phyloP scores from a whole-genome alignment of 2,113 vertebrate species.

The Erinaceus europaeus region DNA sequence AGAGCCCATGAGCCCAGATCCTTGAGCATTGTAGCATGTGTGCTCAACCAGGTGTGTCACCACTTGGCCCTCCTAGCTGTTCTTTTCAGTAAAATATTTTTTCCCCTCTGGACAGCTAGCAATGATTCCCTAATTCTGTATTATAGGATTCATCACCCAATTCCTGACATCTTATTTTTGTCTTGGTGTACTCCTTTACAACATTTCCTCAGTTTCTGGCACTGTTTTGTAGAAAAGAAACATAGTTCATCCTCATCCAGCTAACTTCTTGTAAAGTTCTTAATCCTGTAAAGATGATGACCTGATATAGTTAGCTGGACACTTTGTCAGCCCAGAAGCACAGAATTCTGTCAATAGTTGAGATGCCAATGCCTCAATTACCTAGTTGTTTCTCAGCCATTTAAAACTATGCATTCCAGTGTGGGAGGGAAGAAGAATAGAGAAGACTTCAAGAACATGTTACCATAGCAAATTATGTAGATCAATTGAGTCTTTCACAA shows the following conservation, averaged over 20 bases:
- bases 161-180: too few relatives aligned
- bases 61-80: too few relatives aligned
- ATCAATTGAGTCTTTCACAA: not conserved
- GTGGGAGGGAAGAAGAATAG: not conserved
- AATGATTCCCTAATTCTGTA: too few relatives aligned
- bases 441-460: not conserved
- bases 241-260: slow-evolving; percentile 4
- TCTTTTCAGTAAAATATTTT: too few relatives aligned
- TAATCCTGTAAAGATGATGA: slow-evolving; percentile 32
- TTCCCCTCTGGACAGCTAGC: too few relatives aligned
- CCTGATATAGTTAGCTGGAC: not conserved
- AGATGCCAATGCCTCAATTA: slow-evolving; percentile 17
- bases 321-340: slow-evolving; percentile 25
- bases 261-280: slow-evolving; percentile 10
- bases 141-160: too few relatives aligned
- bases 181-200: too few relatives aligned
- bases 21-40: too few relatives aligned
- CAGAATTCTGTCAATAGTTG: not conserved
- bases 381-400: not conserved
- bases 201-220: too few relatives aligned
- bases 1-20: too few relatives aligned
- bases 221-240: too few relatives aligned
- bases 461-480: not conserved
- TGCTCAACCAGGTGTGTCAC: too few relatives aligned
- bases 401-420: not conserved